These are phyloP conservation scores for Callinectes sapidus DNA, from an alignment of 2,888 invertebrate genomes.

Conservation along the genomic window DNA sequence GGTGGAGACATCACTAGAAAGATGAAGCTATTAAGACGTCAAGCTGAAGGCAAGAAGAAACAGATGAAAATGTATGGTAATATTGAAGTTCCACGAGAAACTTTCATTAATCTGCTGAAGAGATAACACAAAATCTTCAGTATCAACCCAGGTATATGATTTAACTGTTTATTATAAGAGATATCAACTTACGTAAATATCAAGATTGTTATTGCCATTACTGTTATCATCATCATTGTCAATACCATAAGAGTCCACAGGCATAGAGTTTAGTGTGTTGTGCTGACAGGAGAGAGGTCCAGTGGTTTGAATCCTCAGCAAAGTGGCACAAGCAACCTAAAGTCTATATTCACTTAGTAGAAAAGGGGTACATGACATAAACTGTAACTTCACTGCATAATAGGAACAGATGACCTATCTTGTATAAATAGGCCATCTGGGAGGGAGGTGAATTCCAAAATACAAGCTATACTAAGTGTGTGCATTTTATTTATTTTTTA, in stretches of 20 bases:
- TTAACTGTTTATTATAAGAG: neutral
- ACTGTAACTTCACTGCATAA: too few species aligned
- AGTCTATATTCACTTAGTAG: too few species aligned
- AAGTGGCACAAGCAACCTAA: neutral
- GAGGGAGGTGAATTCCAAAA: too few species aligned
- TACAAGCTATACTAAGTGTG: too few species aligned
- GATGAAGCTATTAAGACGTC: slow-evolving; percentile 91
- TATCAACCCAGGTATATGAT: neutral
- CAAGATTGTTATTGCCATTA: neutral
- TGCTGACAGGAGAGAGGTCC: neutral
- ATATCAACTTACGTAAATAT: neutral
- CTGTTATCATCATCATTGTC: neutral
- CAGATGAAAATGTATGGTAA: slow-evolving; percentile 91
- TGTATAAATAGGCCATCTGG: too few species aligned
- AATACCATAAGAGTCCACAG: too few species aligned
- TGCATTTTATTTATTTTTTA: too few species aligned
- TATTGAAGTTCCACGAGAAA: slow-evolving; percentile 92
- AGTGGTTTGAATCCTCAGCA: neutral
- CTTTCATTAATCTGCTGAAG: slow-evolving; percentile 93
- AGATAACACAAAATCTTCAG: slow-evolving; percentile 44
- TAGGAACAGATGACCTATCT: too few species aligned
- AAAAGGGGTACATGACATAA: too few species aligned
- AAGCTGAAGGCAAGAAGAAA: slow-evolving; percentile 94
- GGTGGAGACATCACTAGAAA: slow-evolving; percentile 93
- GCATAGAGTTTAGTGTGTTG: neutral